These are phyloP conservation scores for Mormyrus iriodes DNA, from an alignment of 2,113 vertebrate species.

Conservation along the genomic window DNA sequence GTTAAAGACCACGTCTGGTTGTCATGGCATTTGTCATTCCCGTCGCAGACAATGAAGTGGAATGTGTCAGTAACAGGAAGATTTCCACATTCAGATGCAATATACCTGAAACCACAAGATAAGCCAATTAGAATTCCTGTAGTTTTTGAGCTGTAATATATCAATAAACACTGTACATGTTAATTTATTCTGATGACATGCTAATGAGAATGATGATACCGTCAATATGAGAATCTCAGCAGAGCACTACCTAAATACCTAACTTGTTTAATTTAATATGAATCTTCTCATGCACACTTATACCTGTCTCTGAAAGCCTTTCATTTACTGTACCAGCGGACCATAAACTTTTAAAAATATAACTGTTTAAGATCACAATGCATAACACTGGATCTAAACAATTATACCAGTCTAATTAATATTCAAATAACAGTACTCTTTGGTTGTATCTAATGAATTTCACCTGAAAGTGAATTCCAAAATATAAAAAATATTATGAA, in stretches of 20 bases:
- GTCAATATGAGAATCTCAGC: neutral
- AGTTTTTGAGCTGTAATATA: no score
- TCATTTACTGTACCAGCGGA: neutral
- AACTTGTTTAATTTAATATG: neutral
- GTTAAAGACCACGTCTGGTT: constrained; percentile 86
- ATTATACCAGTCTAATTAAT: neutral
- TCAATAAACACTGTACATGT: neutral
- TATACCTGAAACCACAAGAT: constrained; percentile 62
- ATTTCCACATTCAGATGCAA: constrained; percentile 68
- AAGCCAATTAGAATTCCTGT: neutral
- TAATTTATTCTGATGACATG: neutral
- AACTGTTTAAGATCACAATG: neutral
- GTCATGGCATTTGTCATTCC: constrained; percentile 75
- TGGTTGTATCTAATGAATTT: neutral
- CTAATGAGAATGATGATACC: neutral
- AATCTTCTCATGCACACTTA: neutral
- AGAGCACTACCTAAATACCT: neutral
- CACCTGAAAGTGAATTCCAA: neutral
- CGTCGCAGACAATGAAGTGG: constrained; percentile 81
- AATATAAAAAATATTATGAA: neutral
- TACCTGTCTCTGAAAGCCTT: neutral
- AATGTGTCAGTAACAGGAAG: constrained; percentile 78
- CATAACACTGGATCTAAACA: neutral
- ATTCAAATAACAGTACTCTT: neutral
- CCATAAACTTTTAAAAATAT: neutral